Evolutionary conservation across 2,888 invertebrate genomes (phyloP).

Genomic region (Teinopalpus imperialis): DNA sequence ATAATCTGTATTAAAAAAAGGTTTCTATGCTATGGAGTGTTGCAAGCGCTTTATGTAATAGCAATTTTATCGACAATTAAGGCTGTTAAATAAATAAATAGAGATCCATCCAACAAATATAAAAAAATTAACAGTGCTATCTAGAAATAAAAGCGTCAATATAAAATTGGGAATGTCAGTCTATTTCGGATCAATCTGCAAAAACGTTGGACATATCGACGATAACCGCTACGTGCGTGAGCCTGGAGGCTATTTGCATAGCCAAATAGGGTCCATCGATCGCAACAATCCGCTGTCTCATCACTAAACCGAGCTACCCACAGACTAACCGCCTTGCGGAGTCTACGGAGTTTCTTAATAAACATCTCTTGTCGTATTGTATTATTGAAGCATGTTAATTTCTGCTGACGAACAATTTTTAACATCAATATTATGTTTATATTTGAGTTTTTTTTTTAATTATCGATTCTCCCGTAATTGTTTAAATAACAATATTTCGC

Average conservation of each 20-base stretch:
- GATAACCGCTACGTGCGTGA: constrained; percentile 32
- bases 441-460: too few relatives aligned
- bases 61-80: not conserved
- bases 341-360: too few relatives aligned
- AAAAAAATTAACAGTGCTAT: too few relatives aligned
- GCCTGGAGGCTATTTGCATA: constrained; percentile 35
- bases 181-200: constrained; percentile 19
- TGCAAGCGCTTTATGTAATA: too few relatives aligned
- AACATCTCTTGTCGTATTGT: too few relatives aligned
- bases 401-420: too few relatives aligned
- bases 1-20: too few relatives aligned
- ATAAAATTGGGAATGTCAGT: constrained; percentile 25
- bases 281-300: constrained; percentile 27
- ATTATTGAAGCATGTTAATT: too few relatives aligned
- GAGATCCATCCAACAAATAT: constrained; percentile 2
- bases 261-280: constrained; percentile 34
- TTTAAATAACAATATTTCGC: too few relatives aligned
- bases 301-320: constrained; percentile 17
- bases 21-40: too few relatives aligned
- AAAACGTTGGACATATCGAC: constrained; percentile 30
- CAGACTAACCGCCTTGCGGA: constrained; percentile 1
- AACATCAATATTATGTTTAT: too few relatives aligned
- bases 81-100: constrained; percentile 3
- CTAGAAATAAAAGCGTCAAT: constrained; percentile 26
- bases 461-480: too few relatives aligned